Conservation (phyloP, 2,113 vertebrate genomes). For the Spilogale gracilis region DNA sequence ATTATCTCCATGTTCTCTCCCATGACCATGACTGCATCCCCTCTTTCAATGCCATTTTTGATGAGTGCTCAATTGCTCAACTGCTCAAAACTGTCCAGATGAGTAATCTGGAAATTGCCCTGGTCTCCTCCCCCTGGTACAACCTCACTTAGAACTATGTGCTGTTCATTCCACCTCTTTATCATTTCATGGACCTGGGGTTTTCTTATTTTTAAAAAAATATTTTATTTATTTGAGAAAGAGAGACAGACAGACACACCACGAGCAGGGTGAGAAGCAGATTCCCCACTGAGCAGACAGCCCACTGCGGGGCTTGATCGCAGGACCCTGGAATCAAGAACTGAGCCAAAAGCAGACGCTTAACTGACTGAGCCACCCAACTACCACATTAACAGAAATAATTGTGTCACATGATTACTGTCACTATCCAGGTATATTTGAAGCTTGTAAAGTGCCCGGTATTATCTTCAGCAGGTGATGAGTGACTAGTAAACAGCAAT, state of each 20-base stretch:
- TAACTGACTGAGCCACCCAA: too few species aligned
- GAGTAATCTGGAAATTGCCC: not conserved
- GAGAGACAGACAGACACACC: too few species aligned
- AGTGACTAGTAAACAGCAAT: not conserved
- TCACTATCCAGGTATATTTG: not conserved
- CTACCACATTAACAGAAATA: not conserved
- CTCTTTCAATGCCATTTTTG: not conserved
- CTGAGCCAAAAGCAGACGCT: too few species aligned
- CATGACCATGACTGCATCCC: not conserved
- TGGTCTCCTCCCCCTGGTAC: not conserved
- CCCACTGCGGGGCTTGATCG: too few species aligned
- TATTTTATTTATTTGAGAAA: too few species aligned
- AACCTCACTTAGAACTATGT: not conserved
- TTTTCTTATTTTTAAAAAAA: too few species aligned
- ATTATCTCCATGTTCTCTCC: not conserved
- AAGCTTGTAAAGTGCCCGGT: not conserved
- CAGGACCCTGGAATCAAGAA: too few species aligned
- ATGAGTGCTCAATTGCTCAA: not conserved
- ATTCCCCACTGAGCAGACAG: too few species aligned
- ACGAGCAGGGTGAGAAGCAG: too few species aligned
- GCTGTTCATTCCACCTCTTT: not conserved
- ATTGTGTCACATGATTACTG: not conserved
- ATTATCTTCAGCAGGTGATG: not conserved
- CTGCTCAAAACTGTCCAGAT: not conserved
- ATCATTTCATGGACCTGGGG: not conserved